These are phyloP conservation scores for Neria commutata DNA, from an alignment of 2,888 invertebrate genomes.

Conservation along the genomic window DNA sequence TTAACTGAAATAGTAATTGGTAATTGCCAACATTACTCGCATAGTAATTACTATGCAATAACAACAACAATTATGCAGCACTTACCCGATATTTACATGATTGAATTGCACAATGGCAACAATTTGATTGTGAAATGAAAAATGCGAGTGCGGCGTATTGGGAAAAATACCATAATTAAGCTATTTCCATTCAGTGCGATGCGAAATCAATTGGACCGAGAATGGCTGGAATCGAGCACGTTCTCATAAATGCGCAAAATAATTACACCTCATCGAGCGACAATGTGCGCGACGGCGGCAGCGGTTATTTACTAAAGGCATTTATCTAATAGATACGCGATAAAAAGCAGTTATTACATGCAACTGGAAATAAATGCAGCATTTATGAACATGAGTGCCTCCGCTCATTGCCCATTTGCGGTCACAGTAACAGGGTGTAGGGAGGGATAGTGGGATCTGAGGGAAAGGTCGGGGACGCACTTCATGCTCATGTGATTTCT, in stretches of 20 bases:
- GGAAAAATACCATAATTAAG: constrained; percentile 2
- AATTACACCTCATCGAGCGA: constrained; percentile 18
- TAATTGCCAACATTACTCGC: no score
- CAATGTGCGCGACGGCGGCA: no score
- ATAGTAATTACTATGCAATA: no score
- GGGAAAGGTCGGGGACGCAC: neutral
- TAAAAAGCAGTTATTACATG: constrained; percentile 6
- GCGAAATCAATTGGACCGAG: neutral
- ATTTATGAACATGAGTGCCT: constrained; percentile 41
- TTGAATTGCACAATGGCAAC: no score
- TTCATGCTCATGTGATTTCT: constrained; percentile 31
- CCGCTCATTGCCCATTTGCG: neutral
- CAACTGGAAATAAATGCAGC: constrained; percentile 39
- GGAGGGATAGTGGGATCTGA: no score
- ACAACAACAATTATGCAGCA: no score
- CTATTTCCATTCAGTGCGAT: neutral
- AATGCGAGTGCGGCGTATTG: no score
- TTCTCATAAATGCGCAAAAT: constrained; percentile 2
- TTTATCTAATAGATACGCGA: constrained; percentile 34
- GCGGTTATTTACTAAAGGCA: constrained; percentile 46
- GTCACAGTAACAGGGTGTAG: neutral
- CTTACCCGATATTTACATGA: no score
- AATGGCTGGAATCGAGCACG: constrained; percentile 1
- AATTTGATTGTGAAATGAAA: no score
- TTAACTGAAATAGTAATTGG: no score